These are phyloP conservation scores for Epiblema foenella DNA, from an alignment of 2,888 invertebrate species.

Conservation along the genomic window DNA sequence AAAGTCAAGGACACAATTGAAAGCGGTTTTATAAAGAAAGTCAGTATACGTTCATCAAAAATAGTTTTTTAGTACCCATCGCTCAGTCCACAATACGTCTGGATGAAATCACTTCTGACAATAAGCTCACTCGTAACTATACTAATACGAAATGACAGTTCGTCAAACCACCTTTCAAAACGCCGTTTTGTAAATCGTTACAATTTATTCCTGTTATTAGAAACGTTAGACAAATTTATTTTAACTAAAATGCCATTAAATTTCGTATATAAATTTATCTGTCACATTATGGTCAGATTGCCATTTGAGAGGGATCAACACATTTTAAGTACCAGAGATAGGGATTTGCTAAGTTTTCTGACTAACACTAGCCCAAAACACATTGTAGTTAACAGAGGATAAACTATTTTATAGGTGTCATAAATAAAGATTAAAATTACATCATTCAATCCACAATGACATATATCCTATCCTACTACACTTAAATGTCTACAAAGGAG, in stretches of 20 bases:
- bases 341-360: no score
- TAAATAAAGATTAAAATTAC: not conserved
- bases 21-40: conserved; percentile 11
- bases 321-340: no score
- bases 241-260: no score
- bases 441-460: not conserved
- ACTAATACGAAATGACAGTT: conserved; percentile 10
- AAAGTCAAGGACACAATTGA: conserved; percentile 4
- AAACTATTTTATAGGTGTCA: no score
- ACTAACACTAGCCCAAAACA: no score
- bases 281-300: no score
- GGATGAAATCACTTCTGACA: conserved; percentile 31
- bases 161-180: not conserved
- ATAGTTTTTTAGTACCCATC: conserved; percentile 28
- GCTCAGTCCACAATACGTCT: conserved; percentile 33
- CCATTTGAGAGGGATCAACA: no score
- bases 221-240: not conserved
- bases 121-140: conserved; percentile 33
- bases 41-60: conserved; percentile 31
- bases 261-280: no score
- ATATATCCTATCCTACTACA: not conserved
- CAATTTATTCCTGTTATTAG: not conserved
- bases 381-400: no score
- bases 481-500: not conserved
- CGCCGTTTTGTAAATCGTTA: not conserved